Evolutionary conservation across 2,888 invertebrate species (phyloP), one percentile per base, ranked within the genome.

Genomic region (Merodon equestris): DNA sequence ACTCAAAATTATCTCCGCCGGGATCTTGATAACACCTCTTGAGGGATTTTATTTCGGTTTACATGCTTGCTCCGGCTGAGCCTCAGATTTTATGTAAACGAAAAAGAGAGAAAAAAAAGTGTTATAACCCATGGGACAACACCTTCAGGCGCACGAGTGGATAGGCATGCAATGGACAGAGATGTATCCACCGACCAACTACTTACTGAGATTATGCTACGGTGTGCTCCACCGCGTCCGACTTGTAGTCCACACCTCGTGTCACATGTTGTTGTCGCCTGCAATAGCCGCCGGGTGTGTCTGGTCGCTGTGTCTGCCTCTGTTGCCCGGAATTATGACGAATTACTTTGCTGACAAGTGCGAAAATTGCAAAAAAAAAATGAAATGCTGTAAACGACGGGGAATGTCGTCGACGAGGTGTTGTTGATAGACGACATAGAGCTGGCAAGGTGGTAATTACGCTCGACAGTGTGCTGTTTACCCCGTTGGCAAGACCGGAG

Each of bases 11-110:
- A 74, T 79, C 79, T 45, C 44, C 64, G 40, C 50, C 54, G 50
- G 40, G 60, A 79, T 74, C 79, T 64, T 79, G 74, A 64, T 79
- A 73, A 74, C 74, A 79, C 79, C 68, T 79, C 60, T 60, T 57
- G 17, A 48, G 53, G 77, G 53, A 77, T 42, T 51, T 61, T 50
- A 53, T 67, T 72, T 67, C 54, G 66, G 64, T 51, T 73, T 53
- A 73, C 58, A 56, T 53, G 15, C 12, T 53, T 27, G 7, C 27
- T 27, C 27, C 27, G 53, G 38, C 38, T 66, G 40, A 36, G 42
- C 48, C 48, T 15, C 47, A 14, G 48, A 61, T 18, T 58, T 45
- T 56, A 71, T 66, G 50, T 45, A 34, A 27, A 72, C 54, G 60
- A 36, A 58, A 12, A 38, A 47, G 34, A 36, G 53, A 42, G 38